These are phyloP conservation scores for Meloe dianella DNA, from an alignment of 2,888 invertebrate species.

Conservation along the genomic window DNA sequence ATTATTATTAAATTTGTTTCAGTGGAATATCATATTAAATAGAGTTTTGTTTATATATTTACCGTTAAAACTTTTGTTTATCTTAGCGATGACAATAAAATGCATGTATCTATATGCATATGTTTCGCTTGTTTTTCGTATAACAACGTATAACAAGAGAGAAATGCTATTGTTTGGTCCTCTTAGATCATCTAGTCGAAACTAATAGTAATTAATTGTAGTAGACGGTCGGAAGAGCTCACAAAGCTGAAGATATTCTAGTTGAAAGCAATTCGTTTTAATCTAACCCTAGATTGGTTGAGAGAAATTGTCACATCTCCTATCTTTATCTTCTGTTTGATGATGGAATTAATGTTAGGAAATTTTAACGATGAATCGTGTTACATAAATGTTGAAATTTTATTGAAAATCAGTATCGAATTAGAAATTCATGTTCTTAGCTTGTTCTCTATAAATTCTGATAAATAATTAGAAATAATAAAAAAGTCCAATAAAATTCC, in stretches of 20 bases:
- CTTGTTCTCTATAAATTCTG: neutral
- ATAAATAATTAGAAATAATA: neutral
- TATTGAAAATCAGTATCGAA: neutral
- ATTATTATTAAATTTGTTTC: too few relatives aligned
- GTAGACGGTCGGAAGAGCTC: conserved; percentile 32
- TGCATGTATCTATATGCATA: too few relatives aligned
- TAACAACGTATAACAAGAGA: too few relatives aligned
- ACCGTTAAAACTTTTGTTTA: too few relatives aligned
- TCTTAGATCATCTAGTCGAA: neutral
- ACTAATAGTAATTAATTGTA: conserved; percentile 39
- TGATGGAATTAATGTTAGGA: neutral
- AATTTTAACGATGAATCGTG: conserved; percentile 1
- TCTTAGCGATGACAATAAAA: too few relatives aligned
- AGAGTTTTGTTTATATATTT: too few relatives aligned
- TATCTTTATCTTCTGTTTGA: conserved; percentile 34
- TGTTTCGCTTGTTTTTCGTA: too few relatives aligned
- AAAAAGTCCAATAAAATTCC: neutral
- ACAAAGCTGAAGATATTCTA: conserved; percentile 44
- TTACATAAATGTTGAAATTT: neutral
- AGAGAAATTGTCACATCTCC: conserved; percentile 50
- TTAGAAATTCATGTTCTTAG: neutral
- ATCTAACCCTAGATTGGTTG: conserved; percentile 44
- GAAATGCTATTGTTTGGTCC: neutral
- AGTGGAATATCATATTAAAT: too few relatives aligned
- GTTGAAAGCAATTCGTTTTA: conserved; percentile 45